These are phyloP conservation scores for Malurus alboscapulatus DNA, from an alignment of 2,113 vertebrate genomes.

Conservation along the genomic window DNA sequence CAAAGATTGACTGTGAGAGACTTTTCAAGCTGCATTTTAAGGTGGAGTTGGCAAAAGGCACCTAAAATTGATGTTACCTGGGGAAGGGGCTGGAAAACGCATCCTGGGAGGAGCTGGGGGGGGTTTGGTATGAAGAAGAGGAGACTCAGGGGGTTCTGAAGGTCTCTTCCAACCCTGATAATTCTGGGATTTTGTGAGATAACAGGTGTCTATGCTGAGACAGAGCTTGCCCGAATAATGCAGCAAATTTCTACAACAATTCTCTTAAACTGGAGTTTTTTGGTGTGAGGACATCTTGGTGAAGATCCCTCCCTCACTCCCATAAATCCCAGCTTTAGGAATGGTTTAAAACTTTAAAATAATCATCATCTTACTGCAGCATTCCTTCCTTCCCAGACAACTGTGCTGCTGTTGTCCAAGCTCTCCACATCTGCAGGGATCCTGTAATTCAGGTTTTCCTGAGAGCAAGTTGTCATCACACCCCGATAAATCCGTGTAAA, in stretches of 20 bases:
- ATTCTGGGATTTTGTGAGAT: neutral
- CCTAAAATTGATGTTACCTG: neutral
- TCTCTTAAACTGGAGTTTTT: neutral
- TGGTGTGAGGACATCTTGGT: fast-evolving
- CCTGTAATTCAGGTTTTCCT: neutral
- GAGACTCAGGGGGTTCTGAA: neutral
- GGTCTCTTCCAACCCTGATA: neutral
- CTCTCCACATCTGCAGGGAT: neutral
- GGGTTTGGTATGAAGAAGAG: neutral
- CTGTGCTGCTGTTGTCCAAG: neutral
- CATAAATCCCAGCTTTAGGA: neutral
- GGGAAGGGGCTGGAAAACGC: neutral
- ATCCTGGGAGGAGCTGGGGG: neutral
- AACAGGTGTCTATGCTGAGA: neutral
- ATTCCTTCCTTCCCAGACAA: constrained; percentile 1
- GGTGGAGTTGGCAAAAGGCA: neutral
- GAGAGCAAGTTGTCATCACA: neutral
- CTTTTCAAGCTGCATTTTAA: neutral
- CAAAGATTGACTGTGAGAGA: neutral
- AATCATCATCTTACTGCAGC: neutral
- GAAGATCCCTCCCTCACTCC: neutral
- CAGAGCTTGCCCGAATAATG: neutral
- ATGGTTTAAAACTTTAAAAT: neutral
- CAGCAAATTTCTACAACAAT: neutral
- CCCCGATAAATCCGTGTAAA: neutral